Conservation (phyloP, 2,888 invertebrate genomes). For the Pyrrhia umbra region DNA sequence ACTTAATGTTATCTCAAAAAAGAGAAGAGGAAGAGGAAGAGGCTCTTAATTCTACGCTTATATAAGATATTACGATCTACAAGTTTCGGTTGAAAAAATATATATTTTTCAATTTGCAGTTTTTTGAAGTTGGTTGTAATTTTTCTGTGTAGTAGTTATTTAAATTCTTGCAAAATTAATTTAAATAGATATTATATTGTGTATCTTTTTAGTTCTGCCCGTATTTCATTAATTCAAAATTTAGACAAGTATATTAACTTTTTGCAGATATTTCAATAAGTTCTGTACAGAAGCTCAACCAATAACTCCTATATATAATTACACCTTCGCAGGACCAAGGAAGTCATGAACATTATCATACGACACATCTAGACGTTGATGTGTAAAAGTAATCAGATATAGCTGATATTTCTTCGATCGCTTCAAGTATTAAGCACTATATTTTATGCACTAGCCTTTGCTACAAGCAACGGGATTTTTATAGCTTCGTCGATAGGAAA, state of each 20-base stretch:
- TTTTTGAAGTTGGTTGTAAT: too few species aligned
- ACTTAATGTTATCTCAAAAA: too few species aligned
- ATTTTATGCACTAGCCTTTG: slow-evolving; percentile 10
- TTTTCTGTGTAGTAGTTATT: too few species aligned
- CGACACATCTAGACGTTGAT: slow-evolving; percentile 17
- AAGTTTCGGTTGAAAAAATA: neutral
- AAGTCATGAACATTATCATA: slow-evolving; percentile 27
- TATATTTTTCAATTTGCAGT: slow-evolving; percentile 1
- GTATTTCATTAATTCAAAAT: too few species aligned
- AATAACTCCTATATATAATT: neutral
- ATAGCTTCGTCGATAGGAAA: slow-evolving; percentile 24
- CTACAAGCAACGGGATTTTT: slow-evolving; percentile 26
- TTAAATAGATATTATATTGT: too few species aligned
- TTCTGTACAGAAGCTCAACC: neutral
- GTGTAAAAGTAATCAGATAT: slow-evolving; percentile 29
- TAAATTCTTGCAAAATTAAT: too few species aligned
- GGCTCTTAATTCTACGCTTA: too few species aligned
- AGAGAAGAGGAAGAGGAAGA: too few species aligned
- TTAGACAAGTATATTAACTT: too few species aligned
- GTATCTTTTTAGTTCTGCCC: too few species aligned
- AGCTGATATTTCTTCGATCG: slow-evolving; percentile 13
- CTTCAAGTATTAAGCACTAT: neutral
- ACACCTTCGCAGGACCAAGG: neutral
- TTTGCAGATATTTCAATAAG: neutral
- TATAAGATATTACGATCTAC: neutral